Conservation (phyloP, 2,113 vertebrate species). For the Oreotrochilus melanogaster region DNA sequence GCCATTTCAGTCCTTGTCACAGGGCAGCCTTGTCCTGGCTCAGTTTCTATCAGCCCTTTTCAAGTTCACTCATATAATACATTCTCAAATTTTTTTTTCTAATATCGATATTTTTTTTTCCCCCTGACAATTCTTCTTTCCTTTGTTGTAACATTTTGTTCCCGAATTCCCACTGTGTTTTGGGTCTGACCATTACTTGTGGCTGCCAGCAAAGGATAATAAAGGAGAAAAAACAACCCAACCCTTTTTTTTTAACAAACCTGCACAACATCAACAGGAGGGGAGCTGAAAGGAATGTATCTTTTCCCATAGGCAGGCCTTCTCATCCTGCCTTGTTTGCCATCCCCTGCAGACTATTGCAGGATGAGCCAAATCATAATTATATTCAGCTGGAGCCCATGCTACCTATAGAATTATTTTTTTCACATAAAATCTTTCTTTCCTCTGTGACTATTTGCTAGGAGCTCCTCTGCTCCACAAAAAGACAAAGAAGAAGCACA, state of each 20-base stretch:
- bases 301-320: neutral
- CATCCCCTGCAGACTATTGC: neutral
- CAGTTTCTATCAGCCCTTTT: neutral
- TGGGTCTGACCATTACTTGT: neutral
- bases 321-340: neutral
- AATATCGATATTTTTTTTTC: neutral
- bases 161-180: neutral
- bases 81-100: neutral
- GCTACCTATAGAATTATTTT: neutral
- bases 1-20: neutral
- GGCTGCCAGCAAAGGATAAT: neutral
- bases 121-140: neutral
- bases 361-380: neutral
- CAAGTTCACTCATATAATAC: neutral
- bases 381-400: neutral
- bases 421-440: neutral
- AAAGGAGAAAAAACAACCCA: neutral
- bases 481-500: neutral
- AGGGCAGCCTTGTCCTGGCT: neutral
- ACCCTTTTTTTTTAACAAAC: neutral
- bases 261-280: neutral
- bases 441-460: neutral
- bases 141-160: neutral
- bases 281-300: neutral
- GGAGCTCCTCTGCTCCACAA: neutral